A percentile compares a stretch with the other conserved stretches of the same genome.
Conservation (phyloP, 1,140 invertebrate species). For the Bombus waltoni region DNA sequence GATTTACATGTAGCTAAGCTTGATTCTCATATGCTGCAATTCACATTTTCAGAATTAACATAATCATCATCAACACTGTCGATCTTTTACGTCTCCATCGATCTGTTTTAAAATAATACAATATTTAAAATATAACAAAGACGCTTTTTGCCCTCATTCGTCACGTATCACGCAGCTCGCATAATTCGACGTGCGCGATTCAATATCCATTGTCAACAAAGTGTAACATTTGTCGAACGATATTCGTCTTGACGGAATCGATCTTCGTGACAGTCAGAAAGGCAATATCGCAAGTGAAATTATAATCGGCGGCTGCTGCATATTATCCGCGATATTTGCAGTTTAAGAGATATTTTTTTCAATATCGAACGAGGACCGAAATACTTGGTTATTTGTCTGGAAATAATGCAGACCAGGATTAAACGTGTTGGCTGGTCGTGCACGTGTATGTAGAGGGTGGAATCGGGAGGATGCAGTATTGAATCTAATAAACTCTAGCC, state of each 20-base stretch:
- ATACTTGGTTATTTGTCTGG: conserved; percentile 9
- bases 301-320: not conserved
- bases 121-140: too few species aligned
- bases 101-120: too few species aligned
- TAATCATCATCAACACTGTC: too few species aligned
- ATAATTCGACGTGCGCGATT: not conserved
- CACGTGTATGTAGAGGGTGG: not conserved
- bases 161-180: not conserved
- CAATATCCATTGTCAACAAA: not conserved
- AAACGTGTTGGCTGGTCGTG: conserved; percentile 7
- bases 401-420: conserved; percentile 37
- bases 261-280: not conserved
- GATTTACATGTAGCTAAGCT: too few species aligned
- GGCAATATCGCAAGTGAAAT: not conserved
- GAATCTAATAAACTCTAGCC: conserved; percentile 63
- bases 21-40: too few species aligned
- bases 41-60: too few species aligned
- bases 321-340: not conserved
- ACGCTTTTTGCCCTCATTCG: too few species aligned
- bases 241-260: not conserved
- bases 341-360: not conserved
- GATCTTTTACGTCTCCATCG: too few species aligned
- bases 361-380: not conserved
- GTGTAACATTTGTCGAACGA: not conserved
- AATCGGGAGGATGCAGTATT: conserved; percentile 23